Evolutionary conservation across 2,888 invertebrate species (phyloP).

Genomic region (Leucania comma): DNA sequence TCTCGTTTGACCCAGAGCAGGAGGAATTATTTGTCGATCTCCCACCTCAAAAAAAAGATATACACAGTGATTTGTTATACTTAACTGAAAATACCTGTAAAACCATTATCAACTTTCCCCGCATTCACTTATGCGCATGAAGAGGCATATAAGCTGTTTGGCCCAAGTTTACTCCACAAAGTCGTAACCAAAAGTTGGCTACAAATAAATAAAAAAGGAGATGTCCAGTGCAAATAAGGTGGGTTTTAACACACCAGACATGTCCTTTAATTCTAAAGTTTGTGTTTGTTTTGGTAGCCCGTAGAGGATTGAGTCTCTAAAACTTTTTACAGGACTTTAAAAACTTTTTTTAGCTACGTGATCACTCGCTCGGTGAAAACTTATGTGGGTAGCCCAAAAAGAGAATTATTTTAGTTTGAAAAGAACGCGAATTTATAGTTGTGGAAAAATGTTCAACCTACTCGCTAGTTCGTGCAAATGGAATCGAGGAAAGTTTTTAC

Average conservation of each 20-base stretch:
- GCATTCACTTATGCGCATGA: constrained; percentile 5
- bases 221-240: constrained; percentile 57
- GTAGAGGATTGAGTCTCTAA: constrained; percentile 65
- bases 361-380: constrained; percentile 56
- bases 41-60: too few relatives aligned
- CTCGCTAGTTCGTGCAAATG: constrained; percentile 23
- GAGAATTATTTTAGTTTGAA: constrained; percentile 56
- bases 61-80: too few relatives aligned
- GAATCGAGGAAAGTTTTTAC: constrained; percentile 11
- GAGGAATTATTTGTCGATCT: too few relatives aligned
- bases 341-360: constrained; percentile 61
- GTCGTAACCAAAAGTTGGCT: constrained; percentile 32
- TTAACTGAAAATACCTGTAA: background rate
- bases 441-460: constrained; percentile 4
- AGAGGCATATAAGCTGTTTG: constrained; percentile 24
- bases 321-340: constrained; percentile 68
- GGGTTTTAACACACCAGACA: constrained; percentile 57
- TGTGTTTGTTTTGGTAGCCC: constrained; percentile 63
- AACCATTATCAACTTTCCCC: background rate
- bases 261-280: constrained; percentile 65
- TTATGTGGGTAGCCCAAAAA: constrained; percentile 56
- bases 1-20: too few relatives aligned
- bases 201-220: constrained; percentile 50
- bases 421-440: constrained; percentile 36
- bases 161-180: constrained; percentile 6